A percentile compares a stretch with the other conserved stretches of the same genome.
Conservation (phyloP, 1,140 invertebrate genomes). For the Drosophila jambulina region DNA sequence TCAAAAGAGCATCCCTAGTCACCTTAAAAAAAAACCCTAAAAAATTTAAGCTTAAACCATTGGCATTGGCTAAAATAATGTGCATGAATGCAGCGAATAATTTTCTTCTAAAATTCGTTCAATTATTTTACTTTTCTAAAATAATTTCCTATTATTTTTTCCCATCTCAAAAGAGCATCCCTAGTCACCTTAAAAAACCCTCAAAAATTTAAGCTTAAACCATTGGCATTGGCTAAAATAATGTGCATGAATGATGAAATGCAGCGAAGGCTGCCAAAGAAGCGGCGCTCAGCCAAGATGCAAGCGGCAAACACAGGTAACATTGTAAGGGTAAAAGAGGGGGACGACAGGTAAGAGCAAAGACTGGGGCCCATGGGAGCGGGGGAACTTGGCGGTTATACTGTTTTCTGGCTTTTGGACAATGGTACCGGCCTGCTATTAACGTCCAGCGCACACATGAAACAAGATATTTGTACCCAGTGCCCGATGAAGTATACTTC, state of each 20-base stretch:
- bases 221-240: conserved; percentile 49
- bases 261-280: conserved; percentile 71
- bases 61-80: conserved; percentile 61
- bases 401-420: conserved; percentile 45
- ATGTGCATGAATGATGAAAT: conserved; percentile 83
- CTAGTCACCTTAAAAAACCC: neutral
- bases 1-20: conserved; percentile 1
- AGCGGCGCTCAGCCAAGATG: conserved; percentile 60
- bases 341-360: neutral
- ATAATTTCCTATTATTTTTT: no score
- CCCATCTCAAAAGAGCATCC: neutral
- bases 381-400: conserved; percentile 3
- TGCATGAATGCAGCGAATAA: conserved; percentile 80
- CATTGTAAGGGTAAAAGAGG: neutral
- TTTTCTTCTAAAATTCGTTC: no score
- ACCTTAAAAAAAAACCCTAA: no score
- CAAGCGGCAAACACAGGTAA: conserved; percentile 42
- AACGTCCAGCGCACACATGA: conserved; percentile 84
- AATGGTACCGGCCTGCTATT: conserved; percentile 67
- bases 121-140: no score
- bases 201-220: neutral
- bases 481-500: conserved; percentile 68
- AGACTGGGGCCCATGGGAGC: neutral
- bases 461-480: conserved; percentile 84
- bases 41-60: neutral